Evolutionary conservation across 2,888 invertebrate species (phyloP).

Genomic region (Agriopis aurantiaria): DNA sequence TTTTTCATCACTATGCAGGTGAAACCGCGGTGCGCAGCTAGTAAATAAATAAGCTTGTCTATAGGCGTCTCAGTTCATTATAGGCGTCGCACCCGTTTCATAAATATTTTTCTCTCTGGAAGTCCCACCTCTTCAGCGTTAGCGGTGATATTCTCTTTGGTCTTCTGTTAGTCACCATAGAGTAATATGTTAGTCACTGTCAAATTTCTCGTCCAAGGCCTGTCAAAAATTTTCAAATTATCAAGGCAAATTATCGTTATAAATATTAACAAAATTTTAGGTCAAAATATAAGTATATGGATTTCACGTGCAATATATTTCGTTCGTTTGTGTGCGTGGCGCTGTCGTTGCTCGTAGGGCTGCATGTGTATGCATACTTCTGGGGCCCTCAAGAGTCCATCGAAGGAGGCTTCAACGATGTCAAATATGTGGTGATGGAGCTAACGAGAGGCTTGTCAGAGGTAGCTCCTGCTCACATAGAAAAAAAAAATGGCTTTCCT

Average conservation of each 20-base stretch:
- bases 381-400: constrained; percentile 62
- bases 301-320: constrained; percentile 60
- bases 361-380: constrained; percentile 72
- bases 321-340: constrained; percentile 71
- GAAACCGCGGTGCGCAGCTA: too few species aligned
- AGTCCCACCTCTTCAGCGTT: too few species aligned
- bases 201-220: constrained; percentile 13
- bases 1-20: too few species aligned
- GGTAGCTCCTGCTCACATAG: constrained; percentile 52
- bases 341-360: constrained; percentile 65
- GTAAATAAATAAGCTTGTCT: too few species aligned
- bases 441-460: constrained; percentile 72
- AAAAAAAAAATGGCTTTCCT: too few species aligned
- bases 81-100: too few species aligned
- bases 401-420: constrained; percentile 70
- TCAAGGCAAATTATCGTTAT: constrained; percentile 13
- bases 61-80: too few species aligned
- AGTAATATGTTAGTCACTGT: neutral
- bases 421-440: constrained; percentile 76
- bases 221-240: neutral
- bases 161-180: too few species aligned
- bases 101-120: too few species aligned
- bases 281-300: constrained; percentile 7
- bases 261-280: constrained; percentile 13
- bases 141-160: too few species aligned